Percentiles rank a stretch among this genome's conserved stretches.
These are phyloP conservation scores for Platygyra sinensis DNA, from an alignment of 64 coral and sea anemone species.

Conservation along the genomic window DNA sequence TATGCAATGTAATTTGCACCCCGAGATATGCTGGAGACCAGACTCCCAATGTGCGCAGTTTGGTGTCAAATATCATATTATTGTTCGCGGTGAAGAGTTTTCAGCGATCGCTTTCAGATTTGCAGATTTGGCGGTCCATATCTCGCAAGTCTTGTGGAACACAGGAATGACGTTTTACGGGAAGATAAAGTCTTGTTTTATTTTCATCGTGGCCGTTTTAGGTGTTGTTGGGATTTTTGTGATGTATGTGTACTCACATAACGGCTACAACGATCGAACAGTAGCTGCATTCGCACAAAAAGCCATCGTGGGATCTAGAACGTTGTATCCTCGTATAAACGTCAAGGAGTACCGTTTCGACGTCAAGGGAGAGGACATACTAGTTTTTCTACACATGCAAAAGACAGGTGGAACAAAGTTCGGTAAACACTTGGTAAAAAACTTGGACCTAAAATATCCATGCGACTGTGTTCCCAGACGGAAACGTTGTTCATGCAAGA, in stretches of 20 bases:
- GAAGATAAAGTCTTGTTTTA: slow-evolving; percentile 8
- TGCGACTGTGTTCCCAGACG: slow-evolving; percentile 60
- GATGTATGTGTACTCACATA: neutral
- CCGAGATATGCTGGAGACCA: neutral
- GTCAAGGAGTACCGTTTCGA: slow-evolving; percentile 44
- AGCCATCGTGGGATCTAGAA: neutral
- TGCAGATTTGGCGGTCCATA: neutral
- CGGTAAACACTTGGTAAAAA: slow-evolving; percentile 81
- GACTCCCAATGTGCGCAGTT: too few relatives aligned
- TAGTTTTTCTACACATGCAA: slow-evolving; percentile 97
- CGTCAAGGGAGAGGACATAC: slow-evolving; percentile 57
- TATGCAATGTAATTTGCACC: neutral
- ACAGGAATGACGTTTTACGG: neutral
- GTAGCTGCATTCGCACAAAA: neutral
- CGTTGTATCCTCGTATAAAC: neutral
- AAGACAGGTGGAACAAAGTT: slow-evolving; percentile 96
- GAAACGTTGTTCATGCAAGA: slow-evolving; percentile 58
- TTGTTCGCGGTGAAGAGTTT: neutral
- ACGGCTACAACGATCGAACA: neutral
- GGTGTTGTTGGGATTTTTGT: neutral
- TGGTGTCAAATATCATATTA: slow-evolving; percentile 13
- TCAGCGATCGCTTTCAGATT: neutral
- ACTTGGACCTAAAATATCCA: slow-evolving; percentile 63
- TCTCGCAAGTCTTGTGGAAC: neutral
- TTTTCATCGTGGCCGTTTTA: neutral